Evolutionary conservation across 2,113 vertebrate genomes (phyloP).

Genomic region (Cichladusa arquata): DNA sequence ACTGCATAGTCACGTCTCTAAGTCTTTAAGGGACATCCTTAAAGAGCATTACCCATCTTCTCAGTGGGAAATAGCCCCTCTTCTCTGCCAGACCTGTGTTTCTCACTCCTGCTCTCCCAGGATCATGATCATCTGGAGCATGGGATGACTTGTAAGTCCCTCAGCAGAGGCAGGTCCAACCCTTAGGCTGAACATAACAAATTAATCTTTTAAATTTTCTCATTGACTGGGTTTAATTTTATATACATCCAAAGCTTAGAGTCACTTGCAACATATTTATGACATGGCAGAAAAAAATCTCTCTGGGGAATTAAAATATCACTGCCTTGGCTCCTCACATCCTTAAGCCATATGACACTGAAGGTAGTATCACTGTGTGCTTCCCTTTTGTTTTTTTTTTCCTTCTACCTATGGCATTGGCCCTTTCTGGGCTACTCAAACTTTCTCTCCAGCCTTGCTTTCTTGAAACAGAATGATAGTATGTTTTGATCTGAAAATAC

Average conservation of each 20-base stretch:
- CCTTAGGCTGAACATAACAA: neutral
- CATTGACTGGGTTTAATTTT: neutral
- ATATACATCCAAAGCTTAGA: neutral
- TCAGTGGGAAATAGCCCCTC: neutral
- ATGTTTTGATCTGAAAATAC: neutral
- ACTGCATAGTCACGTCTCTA: neutral
- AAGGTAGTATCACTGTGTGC: neutral
- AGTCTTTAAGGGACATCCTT: neutral
- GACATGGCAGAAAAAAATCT: neutral
- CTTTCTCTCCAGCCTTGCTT: neutral
- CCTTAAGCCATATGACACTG: fast-evolving
- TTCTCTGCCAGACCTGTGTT: neutral
- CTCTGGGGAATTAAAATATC: neutral
- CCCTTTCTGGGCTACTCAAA: neutral
- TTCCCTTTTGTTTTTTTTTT: neutral
- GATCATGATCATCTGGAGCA: neutral
- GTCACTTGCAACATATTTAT: neutral
- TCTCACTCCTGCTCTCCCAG: neutral
- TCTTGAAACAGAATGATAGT: neutral
- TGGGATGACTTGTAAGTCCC: neutral
- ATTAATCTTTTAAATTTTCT: neutral
- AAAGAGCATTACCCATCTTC: neutral
- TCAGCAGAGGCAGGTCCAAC: neutral
- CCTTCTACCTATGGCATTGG: neutral
- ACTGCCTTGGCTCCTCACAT: neutral